Evolutionary conservation across 2,113 vertebrate species (phyloP).

Genomic region (Arizona elegans): DNA sequence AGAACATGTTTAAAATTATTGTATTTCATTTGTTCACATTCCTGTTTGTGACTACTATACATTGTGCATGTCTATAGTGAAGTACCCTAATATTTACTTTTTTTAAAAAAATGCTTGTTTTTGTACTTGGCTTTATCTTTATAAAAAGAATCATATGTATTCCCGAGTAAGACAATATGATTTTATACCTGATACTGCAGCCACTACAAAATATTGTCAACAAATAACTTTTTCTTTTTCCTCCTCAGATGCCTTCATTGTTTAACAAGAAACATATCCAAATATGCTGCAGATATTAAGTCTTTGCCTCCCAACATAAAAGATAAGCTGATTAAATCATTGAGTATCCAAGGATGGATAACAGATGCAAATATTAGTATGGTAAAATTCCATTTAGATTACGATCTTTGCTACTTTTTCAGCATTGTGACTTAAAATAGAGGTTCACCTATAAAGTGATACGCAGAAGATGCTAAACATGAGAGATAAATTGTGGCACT

Average conservation of each 20-base stretch:
- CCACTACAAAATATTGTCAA: background rate
- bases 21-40: background rate
- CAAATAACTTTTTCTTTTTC: constrained; percentile 11
- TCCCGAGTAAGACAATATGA: background rate
- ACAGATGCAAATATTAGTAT: constrained; percentile 81
- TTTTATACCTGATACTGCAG: background rate
- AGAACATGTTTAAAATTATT: background rate
- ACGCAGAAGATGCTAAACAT: background rate
- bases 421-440: background rate
- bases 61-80: background rate
- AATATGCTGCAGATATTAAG: constrained; percentile 73
- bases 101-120: background rate
- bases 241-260: constrained; percentile 72
- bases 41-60: background rate
- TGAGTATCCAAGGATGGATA: constrained; percentile 76
- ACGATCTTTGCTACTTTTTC: background rate
- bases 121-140: background rate
- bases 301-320: constrained; percentile 78
- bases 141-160: background rate
- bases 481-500: background rate
- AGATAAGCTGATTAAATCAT: constrained; percentile 80
- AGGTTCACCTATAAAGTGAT: background rate
- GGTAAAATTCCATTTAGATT: constrained; percentile 68
- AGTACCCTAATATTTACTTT: background rate
- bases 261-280: constrained; percentile 72